Evolutionary conservation across 2,888 invertebrate genomes (phyloP), one percentile per base, ranked within the genome.

Genomic region (Netelia melanura): DNA sequence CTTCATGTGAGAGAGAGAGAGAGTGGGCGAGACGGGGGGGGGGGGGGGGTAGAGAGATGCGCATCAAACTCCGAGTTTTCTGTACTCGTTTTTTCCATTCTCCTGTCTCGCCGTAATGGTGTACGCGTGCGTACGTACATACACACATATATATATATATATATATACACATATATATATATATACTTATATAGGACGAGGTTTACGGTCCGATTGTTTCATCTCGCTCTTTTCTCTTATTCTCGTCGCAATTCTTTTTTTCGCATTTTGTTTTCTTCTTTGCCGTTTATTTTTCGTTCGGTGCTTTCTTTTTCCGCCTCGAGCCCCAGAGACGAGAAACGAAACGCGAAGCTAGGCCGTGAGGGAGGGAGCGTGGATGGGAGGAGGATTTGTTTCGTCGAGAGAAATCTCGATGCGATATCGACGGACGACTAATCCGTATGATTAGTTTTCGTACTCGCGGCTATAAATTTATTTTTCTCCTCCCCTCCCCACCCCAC

Each of bases 41-140:
- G 23, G 30, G 38, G 10, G 5, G 21, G 56, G 58, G 48, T 58
- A 62, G 79, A 77, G 71, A 80, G 80, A 68, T 62, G 76, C 83
- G 83, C 80, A 85, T 80, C 85, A 80, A 85, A 80, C 76, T 80
- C 80, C 30, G 76, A 67, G 48, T 11, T 70, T 80, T 80, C 64
- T 14, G 70, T 75, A 68, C 81, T 58, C 52, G 17, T 38, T 75
- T 76, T 77, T 74, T 43, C 54, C 82, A 77, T 56, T 72, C 77
- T 64, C 67, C 61, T 52, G 43, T 61, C 83, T 80, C 65, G 23
- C 61, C 11, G 65, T 72, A 79, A 79, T 62, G 43, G 43, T 72
- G 71, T 67, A 74, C 72, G 14, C 70, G 48, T 70, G 54, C 54
- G 17, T 72, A 44, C 23, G 17, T 54, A 64, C n/a, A 61, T 25